Evolutionary conservation across 2,888 invertebrate genomes (phyloP).

Genomic region (Trimorus sp.): DNA sequence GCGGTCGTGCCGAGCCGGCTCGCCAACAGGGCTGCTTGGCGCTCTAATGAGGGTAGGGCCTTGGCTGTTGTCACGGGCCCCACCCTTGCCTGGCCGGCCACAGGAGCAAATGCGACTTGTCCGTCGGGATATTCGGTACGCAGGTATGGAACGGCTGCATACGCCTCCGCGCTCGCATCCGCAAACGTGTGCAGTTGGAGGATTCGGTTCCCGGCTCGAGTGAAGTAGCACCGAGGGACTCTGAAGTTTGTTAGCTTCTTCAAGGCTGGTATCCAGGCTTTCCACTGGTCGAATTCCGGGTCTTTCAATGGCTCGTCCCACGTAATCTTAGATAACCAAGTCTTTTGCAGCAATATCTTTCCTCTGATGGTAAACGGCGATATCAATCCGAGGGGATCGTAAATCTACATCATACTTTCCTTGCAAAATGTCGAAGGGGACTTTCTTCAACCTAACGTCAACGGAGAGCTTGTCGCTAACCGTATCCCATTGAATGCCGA

Average conservation of each 20-base stretch:
- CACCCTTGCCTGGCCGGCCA: constrained; percentile 6
- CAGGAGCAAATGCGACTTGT: background rate
- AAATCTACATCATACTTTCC: background rate
- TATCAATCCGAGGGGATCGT: constrained; percentile 63
- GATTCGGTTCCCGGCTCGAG: background rate
- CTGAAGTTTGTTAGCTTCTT: background rate
- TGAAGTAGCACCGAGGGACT: background rate
- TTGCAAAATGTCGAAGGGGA: background rate
- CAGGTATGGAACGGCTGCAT: background rate
- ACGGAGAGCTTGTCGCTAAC: background rate
- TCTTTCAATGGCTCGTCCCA: constrained; percentile 63
- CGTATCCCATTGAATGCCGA: background rate
- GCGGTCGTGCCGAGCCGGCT: background rate
- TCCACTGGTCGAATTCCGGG: constrained; percentile 46
- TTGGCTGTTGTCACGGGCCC: constrained; percentile 17
- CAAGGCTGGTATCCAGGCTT: background rate
- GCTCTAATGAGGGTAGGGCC: constrained; percentile 19
- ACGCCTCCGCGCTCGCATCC: background rate
- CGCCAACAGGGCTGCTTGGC: constrained; percentile 9
- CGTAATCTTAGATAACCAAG: constrained; percentile 62
- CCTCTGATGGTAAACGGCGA: constrained; percentile 62
- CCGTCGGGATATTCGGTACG: background rate
- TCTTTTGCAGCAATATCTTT: constrained; percentile 68
- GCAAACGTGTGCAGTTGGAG: background rate
- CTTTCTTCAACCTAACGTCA: background rate